These are phyloP conservation scores for Euborellia annulipes DNA, from an alignment of 1,140 invertebrate genomes.

Conservation along the genomic window DNA sequence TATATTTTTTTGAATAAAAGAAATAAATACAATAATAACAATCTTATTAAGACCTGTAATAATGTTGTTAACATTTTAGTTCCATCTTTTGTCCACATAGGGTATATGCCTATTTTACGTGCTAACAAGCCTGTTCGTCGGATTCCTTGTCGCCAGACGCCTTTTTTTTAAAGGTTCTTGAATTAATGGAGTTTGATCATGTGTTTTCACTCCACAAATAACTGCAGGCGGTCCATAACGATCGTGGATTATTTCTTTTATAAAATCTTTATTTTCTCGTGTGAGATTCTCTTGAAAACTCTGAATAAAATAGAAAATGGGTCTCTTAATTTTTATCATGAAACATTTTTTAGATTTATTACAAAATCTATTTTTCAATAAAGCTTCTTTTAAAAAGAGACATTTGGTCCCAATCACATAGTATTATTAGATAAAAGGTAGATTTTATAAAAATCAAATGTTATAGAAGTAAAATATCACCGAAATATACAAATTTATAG, in stretches of 20 bases:
- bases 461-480: no score
- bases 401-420: no score
- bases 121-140: conserved; percentile 73
- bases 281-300: conserved; percentile 52
- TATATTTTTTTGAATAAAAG: no score
- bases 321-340: no score
- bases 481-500: no score
- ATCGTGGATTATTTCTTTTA: conserved; percentile 59
- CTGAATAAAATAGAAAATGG: conserved; percentile 28
- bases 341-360: no score
- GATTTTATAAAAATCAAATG: no score
- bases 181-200: conserved; percentile 34
- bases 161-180: conserved; percentile 31
- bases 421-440: no score
- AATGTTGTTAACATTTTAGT: conserved; percentile 60
- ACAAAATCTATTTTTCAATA: no score
- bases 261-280: conserved; percentile 61
- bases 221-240: conserved; percentile 34
- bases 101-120: conserved; percentile 83
- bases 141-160: conserved; percentile 44
- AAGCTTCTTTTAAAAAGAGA: no score
- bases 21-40: conserved; percentile 1
- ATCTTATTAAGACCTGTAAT: conserved; percentile 49
- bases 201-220: conserved; percentile 25
- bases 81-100: conserved; percentile 82